A percentile compares a stretch with the other conserved stretches of the same genome.
Evolutionary conservation across 2,113 vertebrate genomes (phyloP).

Genomic region (Aspiorhynchus laticeps): DNA sequence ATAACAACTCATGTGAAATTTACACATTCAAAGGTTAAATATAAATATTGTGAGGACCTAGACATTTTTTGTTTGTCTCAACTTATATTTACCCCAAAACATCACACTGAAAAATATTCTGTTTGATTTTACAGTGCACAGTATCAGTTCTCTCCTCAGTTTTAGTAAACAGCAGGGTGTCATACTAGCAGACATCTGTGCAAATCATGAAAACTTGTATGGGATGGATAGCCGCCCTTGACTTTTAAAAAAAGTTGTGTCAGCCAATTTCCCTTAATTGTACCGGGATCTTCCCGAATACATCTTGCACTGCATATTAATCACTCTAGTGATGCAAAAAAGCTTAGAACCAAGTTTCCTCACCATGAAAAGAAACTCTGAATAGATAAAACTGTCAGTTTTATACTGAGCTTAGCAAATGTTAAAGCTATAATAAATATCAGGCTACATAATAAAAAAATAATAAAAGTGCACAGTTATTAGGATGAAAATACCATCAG

Average conservation of each 20-base stretch:
- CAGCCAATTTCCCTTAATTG: constrained; percentile 22
- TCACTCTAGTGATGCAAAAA: constrained; percentile 19
- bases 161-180: neutral
- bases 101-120: neutral
- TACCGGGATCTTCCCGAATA: constrained; percentile 16
- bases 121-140: neutral
- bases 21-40: neutral
- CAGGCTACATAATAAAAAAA: neutral
- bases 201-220: neutral
- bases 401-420: constrained; percentile 13
- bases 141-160: neutral
- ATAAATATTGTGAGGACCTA: neutral
- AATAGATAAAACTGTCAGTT: constrained; percentile 14
- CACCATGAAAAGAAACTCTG: neutral
- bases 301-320: constrained; percentile 18
- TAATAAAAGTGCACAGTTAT: neutral
- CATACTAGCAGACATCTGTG: neutral
- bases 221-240: constrained; percentile 18
- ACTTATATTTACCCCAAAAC: neutral
- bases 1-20: too few relatives aligned
- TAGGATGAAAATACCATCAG: neutral
- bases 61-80: neutral
- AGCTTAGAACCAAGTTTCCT: neutral
- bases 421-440: constrained; percentile 1
- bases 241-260: constrained; percentile 26